Conservation (phyloP, 1,140 invertebrate genomes). For the Holotrichia oblita region DNA sequence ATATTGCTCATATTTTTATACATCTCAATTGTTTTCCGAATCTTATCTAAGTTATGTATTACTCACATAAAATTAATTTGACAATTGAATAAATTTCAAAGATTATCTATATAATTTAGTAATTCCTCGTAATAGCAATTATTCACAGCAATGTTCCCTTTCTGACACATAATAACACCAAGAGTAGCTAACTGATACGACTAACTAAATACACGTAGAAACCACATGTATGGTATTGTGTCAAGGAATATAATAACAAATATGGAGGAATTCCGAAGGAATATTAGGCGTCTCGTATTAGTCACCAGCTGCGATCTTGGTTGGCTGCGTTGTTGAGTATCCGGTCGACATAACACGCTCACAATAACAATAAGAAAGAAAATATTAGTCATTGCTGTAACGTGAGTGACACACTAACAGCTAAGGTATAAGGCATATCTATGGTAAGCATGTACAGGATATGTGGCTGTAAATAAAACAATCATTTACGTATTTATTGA, state of each 20-base stretch:
- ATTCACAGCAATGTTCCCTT: too few species aligned
- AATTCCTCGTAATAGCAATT: too few species aligned
- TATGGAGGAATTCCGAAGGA: background rate
- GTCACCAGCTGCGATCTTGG: background rate
- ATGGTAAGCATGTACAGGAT: background rate
- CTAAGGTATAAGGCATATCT: background rate
- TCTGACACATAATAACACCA: too few species aligned
- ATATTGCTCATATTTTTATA: too few species aligned
- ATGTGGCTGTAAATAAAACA: background rate
- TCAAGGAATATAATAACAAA: background rate
- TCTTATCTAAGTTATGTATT: too few species aligned
- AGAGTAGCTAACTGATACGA: too few species aligned
- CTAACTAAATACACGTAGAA: too few species aligned
- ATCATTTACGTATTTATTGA: background rate
- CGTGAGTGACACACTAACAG: constrained; percentile 19
- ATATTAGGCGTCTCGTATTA: background rate
- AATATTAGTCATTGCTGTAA: constrained; percentile 1
- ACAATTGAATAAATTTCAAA: too few species aligned
- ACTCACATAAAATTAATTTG: too few species aligned
- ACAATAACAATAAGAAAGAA: constrained; percentile 6
- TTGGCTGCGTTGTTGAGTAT: background rate
- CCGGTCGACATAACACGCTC: constrained; percentile 5
- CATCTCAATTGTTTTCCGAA: too few species aligned
- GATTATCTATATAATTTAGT: too few species aligned
- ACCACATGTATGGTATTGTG: background rate